phyloP scores from a whole-genome alignment of 1,140 invertebrate genomes.

The Pentalonia nigronervosa region DNA sequence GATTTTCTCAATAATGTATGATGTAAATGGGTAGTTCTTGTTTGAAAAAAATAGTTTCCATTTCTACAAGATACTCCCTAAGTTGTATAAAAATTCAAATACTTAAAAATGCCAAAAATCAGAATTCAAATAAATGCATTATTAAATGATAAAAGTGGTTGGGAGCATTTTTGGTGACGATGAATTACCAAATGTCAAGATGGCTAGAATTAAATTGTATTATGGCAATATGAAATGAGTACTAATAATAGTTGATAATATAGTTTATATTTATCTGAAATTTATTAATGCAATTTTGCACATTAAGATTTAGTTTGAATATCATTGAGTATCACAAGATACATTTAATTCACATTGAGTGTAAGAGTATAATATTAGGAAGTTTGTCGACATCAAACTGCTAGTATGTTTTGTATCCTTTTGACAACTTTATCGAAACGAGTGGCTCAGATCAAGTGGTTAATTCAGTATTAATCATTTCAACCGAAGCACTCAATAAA shows the following conservation, averaged over 20 bases:
- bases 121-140: not conserved
- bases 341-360: not conserved
- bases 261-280: not conserved
- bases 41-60: too few species aligned
- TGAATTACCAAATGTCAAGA: not conserved
- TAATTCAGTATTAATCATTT: constrained; percentile 2
- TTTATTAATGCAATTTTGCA: not conserved
- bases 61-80: too few species aligned
- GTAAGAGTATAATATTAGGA: not conserved
- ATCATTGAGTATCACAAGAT: not conserved
- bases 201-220: not conserved
- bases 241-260: too few species aligned
- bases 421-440: not conserved
- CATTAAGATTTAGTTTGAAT: not conserved
- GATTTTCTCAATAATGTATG: too few species aligned
- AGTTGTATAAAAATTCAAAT: not conserved
- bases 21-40: too few species aligned
- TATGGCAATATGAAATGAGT: not conserved
- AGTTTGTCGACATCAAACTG: not conserved
- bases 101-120: not conserved
- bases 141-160: not conserved
- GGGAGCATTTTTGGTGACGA: not conserved
- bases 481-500: not conserved
- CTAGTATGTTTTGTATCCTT: not conserved
- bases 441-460: not conserved